Percentiles rank a stretch among this genome's conserved stretches.
Evolutionary conservation across 1,140 invertebrate genomes (phyloP).

Genomic region (Zaprionus tsacasi): DNA sequence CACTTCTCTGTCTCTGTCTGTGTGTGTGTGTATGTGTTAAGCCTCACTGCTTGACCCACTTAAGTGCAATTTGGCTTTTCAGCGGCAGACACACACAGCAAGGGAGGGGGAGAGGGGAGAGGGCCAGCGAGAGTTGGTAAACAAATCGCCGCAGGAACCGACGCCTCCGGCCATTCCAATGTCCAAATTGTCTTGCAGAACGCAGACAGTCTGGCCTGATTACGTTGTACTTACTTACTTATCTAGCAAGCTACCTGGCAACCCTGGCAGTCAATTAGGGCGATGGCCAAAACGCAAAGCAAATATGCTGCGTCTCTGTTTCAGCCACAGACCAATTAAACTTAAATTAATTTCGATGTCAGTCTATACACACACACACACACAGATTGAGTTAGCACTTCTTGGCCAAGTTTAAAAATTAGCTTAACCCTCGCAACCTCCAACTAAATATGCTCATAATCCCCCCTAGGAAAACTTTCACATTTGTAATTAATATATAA

Average conservation of each 20-base stretch:
- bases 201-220: conserved; percentile 43
- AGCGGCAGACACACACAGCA: not conserved
- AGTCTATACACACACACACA: conserved; percentile 29
- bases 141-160: conserved; percentile 31
- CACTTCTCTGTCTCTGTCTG: not conserved
- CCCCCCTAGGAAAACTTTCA: conserved; percentile 57
- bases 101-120: not conserved
- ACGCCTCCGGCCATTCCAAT: not conserved
- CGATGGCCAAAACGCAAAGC: conserved; percentile 41
- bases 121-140: conserved; percentile 27
- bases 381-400: conserved; percentile 79
- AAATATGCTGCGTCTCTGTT: conserved; percentile 36
- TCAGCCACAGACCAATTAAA: conserved; percentile 65
- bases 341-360: conserved; percentile 71
- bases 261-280: conserved; percentile 27
- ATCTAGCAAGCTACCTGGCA: not conserved
- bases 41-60: conserved; percentile 64
- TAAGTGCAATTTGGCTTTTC: conserved; percentile 50
- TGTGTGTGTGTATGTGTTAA: conserved; percentile 26
- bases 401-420: conserved; percentile 70
- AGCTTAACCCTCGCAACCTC: conserved; percentile 7
- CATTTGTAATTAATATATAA: conserved; percentile 76
- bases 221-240: conserved; percentile 27
- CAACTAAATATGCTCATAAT: conserved; percentile 61
- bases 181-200: conserved; percentile 34